Base-by-base conservation (phyloP, 2,888 invertebrate genomes). In the Mimachlamys varia region DNA sequence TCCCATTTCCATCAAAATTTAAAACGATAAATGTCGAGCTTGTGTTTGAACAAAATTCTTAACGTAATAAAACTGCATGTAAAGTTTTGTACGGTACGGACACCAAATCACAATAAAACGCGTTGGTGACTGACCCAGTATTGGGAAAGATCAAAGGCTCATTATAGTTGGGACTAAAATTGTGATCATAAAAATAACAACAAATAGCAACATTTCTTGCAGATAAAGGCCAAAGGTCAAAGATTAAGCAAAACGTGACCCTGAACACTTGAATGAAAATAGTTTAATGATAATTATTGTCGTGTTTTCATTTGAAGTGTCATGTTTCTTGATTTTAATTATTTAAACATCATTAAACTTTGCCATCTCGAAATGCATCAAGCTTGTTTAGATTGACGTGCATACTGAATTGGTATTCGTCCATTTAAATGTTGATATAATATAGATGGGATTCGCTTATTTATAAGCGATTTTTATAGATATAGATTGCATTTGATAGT, bases 21-120 rank as follows among this genome's bases (percentile, higher is more conserved):
- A 22, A 27, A 76, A 5, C 76, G 27, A 76, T 76, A 76, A 76
- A 76, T 76, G 76, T 33, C 76, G 33, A 27, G 76, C 33, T 33
- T 33, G 76, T 33, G 76, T 76, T 76, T 76, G 76, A 76, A 76
- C 76, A 76, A 76, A 33, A 33, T 76, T 76, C 33, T 33, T 76
- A 76, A 76, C 76, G 76, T 76, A 76, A 76, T 76, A 76, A 76
- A 76, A 76, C 76, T 76, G 76, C 76, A 76, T 76, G 76, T 76
- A 76, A 76, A 76, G 33, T 76, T 7, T 33, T 76, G 76, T 76
- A 33, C 33, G 33, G 76, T 76, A 33, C 76, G 12, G 33, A 19
- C 27, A 76, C 12, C 76, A 27, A 76, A 22, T 33, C 76, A 76
- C 27, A 15, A 76, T 76, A 76, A 33, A 76, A 76, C 13, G 33